phyloP scores from a whole-genome alignment of 1,140 invertebrate species.

The Drosophila ironensis region DNA sequence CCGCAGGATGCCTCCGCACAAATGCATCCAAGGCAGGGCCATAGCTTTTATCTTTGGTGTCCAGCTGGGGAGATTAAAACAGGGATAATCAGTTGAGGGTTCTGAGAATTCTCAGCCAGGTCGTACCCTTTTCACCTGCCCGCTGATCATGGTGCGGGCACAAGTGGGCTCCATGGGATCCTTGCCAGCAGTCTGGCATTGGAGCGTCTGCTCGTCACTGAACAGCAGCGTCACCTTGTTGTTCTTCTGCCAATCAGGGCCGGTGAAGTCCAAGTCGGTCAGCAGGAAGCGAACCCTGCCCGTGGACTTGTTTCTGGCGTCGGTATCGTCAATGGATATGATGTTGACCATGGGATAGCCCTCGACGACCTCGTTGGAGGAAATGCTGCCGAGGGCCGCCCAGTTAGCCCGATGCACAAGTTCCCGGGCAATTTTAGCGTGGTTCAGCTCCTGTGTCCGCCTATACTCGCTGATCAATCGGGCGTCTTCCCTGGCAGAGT shows the following conservation, averaged over 20 bases:
- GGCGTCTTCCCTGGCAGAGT: conserved; percentile 55
- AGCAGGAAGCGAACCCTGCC: conserved; percentile 91
- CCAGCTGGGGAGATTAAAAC: conserved; percentile 82
- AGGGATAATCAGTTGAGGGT: no score
- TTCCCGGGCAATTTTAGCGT: conserved; percentile 82
- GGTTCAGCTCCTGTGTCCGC: conserved; percentile 29
- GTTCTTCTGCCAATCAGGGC: conserved; percentile 86
- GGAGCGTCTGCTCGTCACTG: conserved; percentile 86
- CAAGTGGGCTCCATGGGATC: conserved; percentile 93
- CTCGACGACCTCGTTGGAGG: conserved; percentile 84
- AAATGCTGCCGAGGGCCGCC: conserved; percentile 89
- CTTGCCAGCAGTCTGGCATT: conserved; percentile 85
- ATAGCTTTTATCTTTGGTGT: conserved; percentile 84
- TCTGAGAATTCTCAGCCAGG: background rate
- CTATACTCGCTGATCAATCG: conserved; percentile 49
- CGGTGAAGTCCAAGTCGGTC: conserved; percentile 89
- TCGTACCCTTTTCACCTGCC: conserved; percentile 86
- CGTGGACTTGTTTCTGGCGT: conserved; percentile 85
- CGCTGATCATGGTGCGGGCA: conserved; percentile 88
- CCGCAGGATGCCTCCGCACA: conserved; percentile 87
- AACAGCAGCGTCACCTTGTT: conserved; percentile 87
- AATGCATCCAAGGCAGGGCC: conserved; percentile 85
- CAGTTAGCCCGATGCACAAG: conserved; percentile 85
- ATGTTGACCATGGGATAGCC: conserved; percentile 90
- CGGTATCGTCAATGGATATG: conserved; percentile 88